Evolutionary conservation across 2,797 vertebrate genomes (phyloP).

Genomic region (Psittacula echo): DNA sequence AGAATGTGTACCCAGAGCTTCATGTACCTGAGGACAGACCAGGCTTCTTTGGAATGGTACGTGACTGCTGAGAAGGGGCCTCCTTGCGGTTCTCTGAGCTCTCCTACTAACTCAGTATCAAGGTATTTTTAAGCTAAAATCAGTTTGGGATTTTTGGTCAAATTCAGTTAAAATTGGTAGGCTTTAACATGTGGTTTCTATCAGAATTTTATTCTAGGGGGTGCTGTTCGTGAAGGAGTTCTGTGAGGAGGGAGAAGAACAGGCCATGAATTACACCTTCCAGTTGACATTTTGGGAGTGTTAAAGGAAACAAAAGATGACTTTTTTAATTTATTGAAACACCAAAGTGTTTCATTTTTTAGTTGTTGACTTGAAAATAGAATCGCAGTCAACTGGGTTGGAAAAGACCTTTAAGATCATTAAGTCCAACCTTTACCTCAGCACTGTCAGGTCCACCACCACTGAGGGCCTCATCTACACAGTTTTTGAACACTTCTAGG

Average conservation of each 20-base stretch:
- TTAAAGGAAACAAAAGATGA: not conserved
- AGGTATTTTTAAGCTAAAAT: not conserved
- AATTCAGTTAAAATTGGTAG: not conserved
- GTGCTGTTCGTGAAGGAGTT: not conserved
- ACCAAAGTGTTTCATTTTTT: not conserved
- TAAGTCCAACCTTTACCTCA: not conserved
- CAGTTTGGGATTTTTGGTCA: not conserved
- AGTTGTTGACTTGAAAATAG: not conserved
- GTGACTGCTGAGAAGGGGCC: not conserved
- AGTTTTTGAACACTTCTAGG: not conserved
- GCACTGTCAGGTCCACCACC: not conserved
- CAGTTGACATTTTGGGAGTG: not conserved
- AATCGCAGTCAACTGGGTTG: not conserved
- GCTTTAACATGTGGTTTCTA: not conserved
- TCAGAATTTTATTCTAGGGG: not conserved
- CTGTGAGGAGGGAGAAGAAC: not conserved
- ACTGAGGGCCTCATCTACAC: not conserved
- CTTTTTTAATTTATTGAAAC: not conserved
- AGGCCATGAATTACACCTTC: not conserved
- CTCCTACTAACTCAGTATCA: not conserved
- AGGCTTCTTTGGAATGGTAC: slow-evolving; percentile 96
- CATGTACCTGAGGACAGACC: slow-evolving; percentile 89
- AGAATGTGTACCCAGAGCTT: slow-evolving; percentile 92
- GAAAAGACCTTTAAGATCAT: not conserved
- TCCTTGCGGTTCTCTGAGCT: not conserved